Percentiles rank a stretch among this genome's conserved stretches.
Conservation (phyloP, 1,140 invertebrate genomes). For the Aphaenogaster floridana region DNA sequence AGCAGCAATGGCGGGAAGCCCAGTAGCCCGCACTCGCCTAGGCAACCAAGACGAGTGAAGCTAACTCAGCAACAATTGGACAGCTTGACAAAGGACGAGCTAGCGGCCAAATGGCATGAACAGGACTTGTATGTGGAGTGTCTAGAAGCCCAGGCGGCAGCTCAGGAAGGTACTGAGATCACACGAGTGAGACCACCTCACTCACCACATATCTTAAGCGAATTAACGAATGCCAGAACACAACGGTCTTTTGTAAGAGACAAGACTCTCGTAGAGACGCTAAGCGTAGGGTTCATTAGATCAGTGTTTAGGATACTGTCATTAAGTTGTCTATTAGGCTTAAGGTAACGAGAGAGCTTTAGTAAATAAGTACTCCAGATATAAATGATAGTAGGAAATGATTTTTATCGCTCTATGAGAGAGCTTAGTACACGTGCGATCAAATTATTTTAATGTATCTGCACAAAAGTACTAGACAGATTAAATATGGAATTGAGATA, state of each 20-base stretch:
- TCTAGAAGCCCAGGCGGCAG: constrained; percentile 86
- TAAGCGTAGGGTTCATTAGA: constrained; percentile 75
- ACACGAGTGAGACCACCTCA: constrained; percentile 82
- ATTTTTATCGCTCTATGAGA: constrained; percentile 49
- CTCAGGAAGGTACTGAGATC: constrained; percentile 87
- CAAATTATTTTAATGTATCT: constrained; percentile 64
- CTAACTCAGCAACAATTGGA: constrained; percentile 87
- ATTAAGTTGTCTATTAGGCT: constrained; percentile 63
- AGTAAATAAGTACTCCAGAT: constrained; percentile 65
- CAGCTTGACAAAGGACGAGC: constrained; percentile 86
- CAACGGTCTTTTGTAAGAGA: constrained; percentile 74
- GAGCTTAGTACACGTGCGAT: constrained; percentile 28
- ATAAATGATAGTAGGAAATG: constrained; percentile 56
- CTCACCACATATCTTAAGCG: constrained; percentile 83
- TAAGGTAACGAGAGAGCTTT: constrained; percentile 51
- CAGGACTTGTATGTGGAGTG: constrained; percentile 87
- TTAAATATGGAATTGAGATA: constrained; percentile 32
- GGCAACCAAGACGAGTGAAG: constrained; percentile 83
- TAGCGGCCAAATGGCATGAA: constrained; percentile 87
- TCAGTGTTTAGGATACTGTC: constrained; percentile 75
- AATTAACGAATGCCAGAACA: constrained; percentile 77
- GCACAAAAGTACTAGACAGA: constrained; percentile 58
- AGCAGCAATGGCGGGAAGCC: constrained; percentile 71
- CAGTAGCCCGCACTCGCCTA: constrained; percentile 82
- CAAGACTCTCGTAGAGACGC: constrained; percentile 81